phyloP scores from a whole-genome alignment of 2,797 vertebrate species.

The Basileuterus tristriatus region DNA sequence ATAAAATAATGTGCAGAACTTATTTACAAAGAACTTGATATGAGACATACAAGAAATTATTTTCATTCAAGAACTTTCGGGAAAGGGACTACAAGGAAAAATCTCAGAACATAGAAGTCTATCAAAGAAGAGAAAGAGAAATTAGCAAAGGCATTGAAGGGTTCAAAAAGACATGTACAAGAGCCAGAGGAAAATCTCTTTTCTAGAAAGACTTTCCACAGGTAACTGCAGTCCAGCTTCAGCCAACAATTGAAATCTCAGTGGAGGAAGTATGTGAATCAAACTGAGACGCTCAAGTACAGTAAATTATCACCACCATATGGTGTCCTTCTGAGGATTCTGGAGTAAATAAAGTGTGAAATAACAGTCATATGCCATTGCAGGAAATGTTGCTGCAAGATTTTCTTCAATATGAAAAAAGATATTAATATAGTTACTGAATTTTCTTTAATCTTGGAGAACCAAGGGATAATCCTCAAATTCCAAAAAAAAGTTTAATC shows the following conservation, averaged over 20 bases:
- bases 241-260: slow-evolving; percentile 48
- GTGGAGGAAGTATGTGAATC: slow-evolving; percentile 55
- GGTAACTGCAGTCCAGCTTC: slow-evolving; percentile 16
- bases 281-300: slow-evolving; percentile 28
- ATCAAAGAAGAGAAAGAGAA: neutral
- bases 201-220: slow-evolving; percentile 33
- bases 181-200: neutral
- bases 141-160: neutral
- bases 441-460: neutral
- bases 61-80: neutral
- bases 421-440: neutral
- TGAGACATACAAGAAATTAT: neutral
- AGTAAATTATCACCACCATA: slow-evolving; percentile 64
- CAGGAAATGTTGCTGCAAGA: neutral
- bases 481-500: neutral
- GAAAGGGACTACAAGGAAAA: neutral
- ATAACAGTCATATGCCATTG: neutral
- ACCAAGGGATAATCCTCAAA: neutral
- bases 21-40: neutral
- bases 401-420: neutral
- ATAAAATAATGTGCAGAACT: neutral
- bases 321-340: slow-evolving; percentile 64
- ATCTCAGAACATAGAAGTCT: neutral
- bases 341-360: slow-evolving; percentile 68
- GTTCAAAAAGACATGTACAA: neutral